phyloP scores from a whole-genome alignment of 2,888 invertebrate species.

The Willowsia nigromaculata region DNA sequence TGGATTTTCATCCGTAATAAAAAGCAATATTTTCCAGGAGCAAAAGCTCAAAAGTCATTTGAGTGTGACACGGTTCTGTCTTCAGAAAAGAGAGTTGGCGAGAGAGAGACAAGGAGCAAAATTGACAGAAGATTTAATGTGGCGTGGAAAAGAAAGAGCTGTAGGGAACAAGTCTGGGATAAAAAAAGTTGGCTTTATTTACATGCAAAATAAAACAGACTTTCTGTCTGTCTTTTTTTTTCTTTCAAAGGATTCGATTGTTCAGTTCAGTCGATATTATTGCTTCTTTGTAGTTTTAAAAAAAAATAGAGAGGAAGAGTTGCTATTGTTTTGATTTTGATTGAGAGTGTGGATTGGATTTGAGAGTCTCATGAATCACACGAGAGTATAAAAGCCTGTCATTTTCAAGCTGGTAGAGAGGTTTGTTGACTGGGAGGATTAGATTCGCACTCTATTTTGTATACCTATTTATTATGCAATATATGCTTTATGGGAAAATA shows the following conservation, averaged over 20 bases:
- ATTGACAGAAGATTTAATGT: constrained; percentile 22
- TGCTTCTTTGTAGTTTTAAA: background rate
- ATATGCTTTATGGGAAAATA: too few relatives aligned
- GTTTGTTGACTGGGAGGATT: background rate
- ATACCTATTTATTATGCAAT: too few relatives aligned
- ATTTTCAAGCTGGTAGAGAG: background rate
- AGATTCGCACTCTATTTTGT: background rate
- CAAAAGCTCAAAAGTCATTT: constrained; percentile 3
- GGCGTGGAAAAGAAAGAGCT: background rate
- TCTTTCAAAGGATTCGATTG: constrained; percentile 2
- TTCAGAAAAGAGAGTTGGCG: too few relatives aligned
- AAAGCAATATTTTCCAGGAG: constrained; percentile 28
- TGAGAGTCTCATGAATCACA: constrained; percentile 19
- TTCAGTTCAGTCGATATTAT: background rate
- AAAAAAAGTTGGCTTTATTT: too few relatives aligned
- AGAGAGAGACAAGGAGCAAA: background rate
- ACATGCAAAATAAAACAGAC: too few relatives aligned
- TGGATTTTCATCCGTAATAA: constrained; percentile 29
- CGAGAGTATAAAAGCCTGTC: background rate
- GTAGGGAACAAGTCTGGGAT: too few relatives aligned
- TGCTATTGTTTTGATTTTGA: constrained; percentile 19
- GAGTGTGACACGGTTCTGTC: background rate
- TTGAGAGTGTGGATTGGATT: constrained; percentile 20
- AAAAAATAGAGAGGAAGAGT: background rate
- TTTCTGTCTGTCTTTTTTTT: background rate